These are phyloP conservation scores for Erebia epiphron DNA, from an alignment of 2,888 invertebrate genomes.

Conservation along the genomic window DNA sequence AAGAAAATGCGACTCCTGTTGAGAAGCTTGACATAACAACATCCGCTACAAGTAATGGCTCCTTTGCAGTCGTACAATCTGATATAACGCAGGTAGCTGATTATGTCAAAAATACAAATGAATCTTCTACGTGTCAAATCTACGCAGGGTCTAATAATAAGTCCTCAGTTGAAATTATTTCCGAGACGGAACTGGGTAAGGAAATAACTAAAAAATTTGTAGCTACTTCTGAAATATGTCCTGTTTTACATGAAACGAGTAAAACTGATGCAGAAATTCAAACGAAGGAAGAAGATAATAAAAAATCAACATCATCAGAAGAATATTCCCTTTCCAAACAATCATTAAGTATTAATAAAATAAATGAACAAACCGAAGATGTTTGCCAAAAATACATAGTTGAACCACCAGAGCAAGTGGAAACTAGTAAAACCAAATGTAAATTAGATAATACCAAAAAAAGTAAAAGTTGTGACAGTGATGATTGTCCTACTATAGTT, in stretches of 20 bases:
- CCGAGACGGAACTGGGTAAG: neutral
- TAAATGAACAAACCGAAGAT: conserved; percentile 21
- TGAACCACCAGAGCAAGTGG: conserved; percentile 69
- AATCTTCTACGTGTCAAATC: neutral
- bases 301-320: neutral
- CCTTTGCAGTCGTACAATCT: neutral
- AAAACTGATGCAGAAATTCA: neutral
- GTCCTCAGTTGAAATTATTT: neutral
- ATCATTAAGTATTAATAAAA: neutral
- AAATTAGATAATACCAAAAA: conserved; percentile 63
- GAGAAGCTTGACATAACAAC: conserved; percentile 9
- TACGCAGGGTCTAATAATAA: neutral
- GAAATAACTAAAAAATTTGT: neutral
- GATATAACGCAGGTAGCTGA: neutral
- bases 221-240: neutral
- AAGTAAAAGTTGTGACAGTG: conserved; percentile 78
- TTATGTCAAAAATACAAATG: neutral
- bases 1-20: neutral
- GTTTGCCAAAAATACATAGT: conserved; percentile 57
- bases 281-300: neutral
- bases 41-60: neutral
- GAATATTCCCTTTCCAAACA: neutral
- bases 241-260: neutral
- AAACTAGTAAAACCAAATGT: conserved; percentile 51
- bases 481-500: conserved; percentile 70